These are phyloP conservation scores for Crotophaga sulcirostris DNA, from an alignment of 2,113 vertebrate genomes.

Conservation along the genomic window DNA sequence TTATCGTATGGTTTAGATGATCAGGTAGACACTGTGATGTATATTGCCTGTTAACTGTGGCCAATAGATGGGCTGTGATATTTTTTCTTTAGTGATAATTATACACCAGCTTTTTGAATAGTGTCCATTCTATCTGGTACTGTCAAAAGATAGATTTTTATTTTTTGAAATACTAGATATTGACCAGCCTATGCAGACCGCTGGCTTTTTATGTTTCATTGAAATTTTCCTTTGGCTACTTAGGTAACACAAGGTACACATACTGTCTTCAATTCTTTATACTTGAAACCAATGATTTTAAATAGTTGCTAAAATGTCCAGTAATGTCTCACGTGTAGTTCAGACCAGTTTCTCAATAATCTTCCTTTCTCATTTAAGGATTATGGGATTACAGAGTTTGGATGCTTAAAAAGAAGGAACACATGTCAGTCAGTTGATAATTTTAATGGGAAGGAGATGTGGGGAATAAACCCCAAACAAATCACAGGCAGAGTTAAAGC, in stretches of 20 bases:
- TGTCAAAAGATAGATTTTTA: not conserved
- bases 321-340: not conserved
- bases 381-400: constrained; percentile 10
- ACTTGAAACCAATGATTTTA: not conserved
- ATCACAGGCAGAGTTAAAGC: not conserved
- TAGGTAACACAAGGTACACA: not conserved
- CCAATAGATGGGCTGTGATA: not conserved
- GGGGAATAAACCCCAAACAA: not conserved
- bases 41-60: not conserved
- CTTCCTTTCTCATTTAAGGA: not conserved
- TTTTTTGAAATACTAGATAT: not conserved
- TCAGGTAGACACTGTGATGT: not conserved
- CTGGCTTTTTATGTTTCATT: not conserved
- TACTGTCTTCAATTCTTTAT: not conserved
- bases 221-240: not conserved
- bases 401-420: not conserved
- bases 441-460: not conserved
- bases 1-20: not conserved
- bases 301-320: not conserved
- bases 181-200: not conserved
- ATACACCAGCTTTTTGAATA: not conserved
- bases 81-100: not conserved
- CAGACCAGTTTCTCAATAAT: not conserved
- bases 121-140: not conserved
- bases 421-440: not conserved